Conservation (phyloP, 2,888 invertebrate species). For the Ligdia adustata region DNA sequence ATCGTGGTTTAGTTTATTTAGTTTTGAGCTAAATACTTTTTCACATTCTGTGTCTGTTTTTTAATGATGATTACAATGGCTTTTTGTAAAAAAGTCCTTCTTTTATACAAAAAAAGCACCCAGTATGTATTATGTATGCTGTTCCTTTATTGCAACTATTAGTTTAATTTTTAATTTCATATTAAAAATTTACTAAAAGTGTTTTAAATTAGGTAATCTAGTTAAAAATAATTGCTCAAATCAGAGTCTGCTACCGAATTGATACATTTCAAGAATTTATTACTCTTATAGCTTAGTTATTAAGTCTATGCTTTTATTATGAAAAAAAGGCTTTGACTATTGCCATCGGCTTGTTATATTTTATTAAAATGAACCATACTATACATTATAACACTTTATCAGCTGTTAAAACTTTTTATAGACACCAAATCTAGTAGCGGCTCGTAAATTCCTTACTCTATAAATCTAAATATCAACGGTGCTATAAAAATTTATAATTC, state of each 20-base stretch:
- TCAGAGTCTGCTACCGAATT: constrained; percentile 17
- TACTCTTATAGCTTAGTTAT: constrained; percentile 10
- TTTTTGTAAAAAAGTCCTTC: too few relatives aligned
- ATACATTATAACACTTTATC: constrained; percentile 33
- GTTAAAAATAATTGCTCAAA: constrained; percentile 5
- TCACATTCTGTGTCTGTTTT: too few relatives aligned
- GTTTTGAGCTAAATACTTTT: too few relatives aligned
- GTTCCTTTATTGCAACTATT: too few relatives aligned
- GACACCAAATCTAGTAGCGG: constrained; percentile 35
- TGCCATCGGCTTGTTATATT: constrained; percentile 24
- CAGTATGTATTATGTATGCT: too few relatives aligned
- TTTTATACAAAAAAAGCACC: too few relatives aligned
- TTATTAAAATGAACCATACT: constrained; percentile 19
- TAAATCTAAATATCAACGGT: constrained; percentile 31
- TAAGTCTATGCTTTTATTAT: constrained; percentile 15
- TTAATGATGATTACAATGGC: too few relatives aligned
- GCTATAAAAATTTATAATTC: constrained; percentile 31
- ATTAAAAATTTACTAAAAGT: too few relatives aligned
- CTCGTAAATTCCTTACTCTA: constrained; percentile 35
- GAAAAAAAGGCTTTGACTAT: constrained; percentile 13
- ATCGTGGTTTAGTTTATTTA: too few relatives aligned
- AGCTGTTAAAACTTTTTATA: constrained; percentile 31
- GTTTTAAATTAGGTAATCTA: neutral
- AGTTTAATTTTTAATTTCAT: too few relatives aligned
- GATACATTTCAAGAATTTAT: constrained; percentile 16